Base-by-base conservation (phyloP, 2,888 invertebrate genomes). In the Priapulus caudatus region DNA sequence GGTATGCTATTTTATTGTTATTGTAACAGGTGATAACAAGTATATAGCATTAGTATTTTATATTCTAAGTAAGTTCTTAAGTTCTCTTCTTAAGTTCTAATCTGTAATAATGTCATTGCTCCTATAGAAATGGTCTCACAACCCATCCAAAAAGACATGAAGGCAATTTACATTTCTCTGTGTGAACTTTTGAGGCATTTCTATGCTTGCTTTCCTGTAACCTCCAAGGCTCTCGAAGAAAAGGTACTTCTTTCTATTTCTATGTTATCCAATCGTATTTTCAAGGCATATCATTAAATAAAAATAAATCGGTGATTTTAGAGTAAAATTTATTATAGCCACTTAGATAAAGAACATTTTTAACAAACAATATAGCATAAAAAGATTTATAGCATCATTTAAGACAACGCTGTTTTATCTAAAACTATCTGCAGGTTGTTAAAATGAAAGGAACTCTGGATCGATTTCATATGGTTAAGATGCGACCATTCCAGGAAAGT, bases 151-250 rank as follows among this genome's bases (percentile, higher is more conserved):
- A 79, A 79, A 45, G 93, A 95, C 65, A 75, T 95, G 10, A 79
- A 83, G 52, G 81, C 86, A 57, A 74, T 92, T 50, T 93, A 95
- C 74, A 77, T 84, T 50, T 86, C 89, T 1, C 77, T 86, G 2
- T 83, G 86, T 56, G 97, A 97, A 74, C 73, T 98, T 54, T 74
- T 95, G 15, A 80, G 87, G 54, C 93, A 95, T 72, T 87, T 97
- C 74, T 98, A 97, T 95, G 79, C 82, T 45, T 86, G 92, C 69
- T 93, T 97, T 75, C 81, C 82, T 1, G 82, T 83, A 0, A 82
- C 82, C 0, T 81, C 82, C 1, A 77, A 81, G 19, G 79, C 80
- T 50, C 73, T 84, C 33, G 86, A 89, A 68, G 82, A 83, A 20
- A 78, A 78, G 68, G 74, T 74, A 56, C 55, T 47, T 21, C 4